phyloP scores from a whole-genome alignment of 2,797 vertebrate species.

The Coregonus ussuriensis region DNA sequence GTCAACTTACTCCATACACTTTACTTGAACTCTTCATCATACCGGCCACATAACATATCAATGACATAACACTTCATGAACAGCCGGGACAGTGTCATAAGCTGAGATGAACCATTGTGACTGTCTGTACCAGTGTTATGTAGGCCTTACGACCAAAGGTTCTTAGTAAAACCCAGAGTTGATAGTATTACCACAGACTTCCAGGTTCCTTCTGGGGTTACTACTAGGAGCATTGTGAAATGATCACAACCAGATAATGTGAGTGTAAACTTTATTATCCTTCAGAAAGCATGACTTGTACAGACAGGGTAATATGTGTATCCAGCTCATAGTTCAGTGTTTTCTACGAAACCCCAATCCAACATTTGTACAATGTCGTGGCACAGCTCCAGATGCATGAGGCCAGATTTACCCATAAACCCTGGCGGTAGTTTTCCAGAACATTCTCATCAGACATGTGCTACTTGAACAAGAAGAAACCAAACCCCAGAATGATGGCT shows the following conservation, averaged over 20 bases:
- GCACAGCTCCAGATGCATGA: constrained; percentile 13
- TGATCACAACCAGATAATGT: constrained; percentile 23
- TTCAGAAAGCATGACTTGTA: constrained; percentile 59
- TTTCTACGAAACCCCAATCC: constrained; percentile 6
- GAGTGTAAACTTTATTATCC: constrained; percentile 71
- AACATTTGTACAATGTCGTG: constrained; percentile 9
- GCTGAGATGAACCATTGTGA: too few relatives aligned
- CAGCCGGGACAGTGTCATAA: too few relatives aligned
- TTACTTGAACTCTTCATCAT: too few relatives aligned
- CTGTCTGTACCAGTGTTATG: too few relatives aligned
- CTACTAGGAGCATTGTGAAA: neutral
- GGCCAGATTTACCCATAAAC: constrained; percentile 18
- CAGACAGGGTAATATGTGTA: constrained; percentile 41
- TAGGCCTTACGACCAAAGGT: too few relatives aligned
- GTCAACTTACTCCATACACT: too few relatives aligned
- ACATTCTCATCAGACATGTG: constrained; percentile 51
- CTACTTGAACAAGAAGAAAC: constrained; percentile 44
- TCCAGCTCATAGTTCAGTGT: constrained; percentile 44
- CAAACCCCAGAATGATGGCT: constrained; percentile 60
- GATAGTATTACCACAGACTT: too few relatives aligned
- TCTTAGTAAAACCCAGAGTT: too few relatives aligned
- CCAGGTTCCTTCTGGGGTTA: neutral
- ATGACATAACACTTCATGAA: too few relatives aligned
- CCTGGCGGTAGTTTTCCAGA: constrained; percentile 35
- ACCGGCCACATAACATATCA: too few relatives aligned